Base-by-base conservation (phyloP, 92 coral and sea anemone species). In the Diadumene lineata region DNA sequence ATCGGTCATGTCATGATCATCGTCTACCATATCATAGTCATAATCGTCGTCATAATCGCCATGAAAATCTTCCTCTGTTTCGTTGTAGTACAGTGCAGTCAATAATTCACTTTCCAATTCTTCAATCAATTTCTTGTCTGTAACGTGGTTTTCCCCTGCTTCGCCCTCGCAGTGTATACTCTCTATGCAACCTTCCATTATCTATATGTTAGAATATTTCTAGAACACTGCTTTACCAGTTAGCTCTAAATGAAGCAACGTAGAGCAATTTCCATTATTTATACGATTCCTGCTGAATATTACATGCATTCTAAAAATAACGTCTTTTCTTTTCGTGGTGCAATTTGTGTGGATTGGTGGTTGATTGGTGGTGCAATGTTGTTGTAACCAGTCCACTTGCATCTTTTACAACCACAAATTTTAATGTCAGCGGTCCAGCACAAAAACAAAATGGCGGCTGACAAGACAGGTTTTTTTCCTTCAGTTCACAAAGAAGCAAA, bases 261-360 rank as follows among this genome's bases (percentile, higher is more conserved):
- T n/a, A n/a, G n/a, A n/a, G n/a, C n/a, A n/a, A n/a, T n/a, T n/a
- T n/a, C n/a, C n/a, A n/a, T 10, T 76, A 76, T 76, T 64, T 76
- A 76, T 73, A 72, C 50, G 33, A 24, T 2, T 76, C 28, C 7
- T 18, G 0, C 31, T 1, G 9, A 65, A 56, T 34, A 58, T 78
- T 67, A 78, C 82, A 10, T 22, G 25, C 31, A 6, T 78, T 10
- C 82, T 44, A 78, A 24, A 78, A 67, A 78, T 78, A 78, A 32
- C 48, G 44, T 51, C 79, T 15, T 22, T 56, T 56, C 62, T 56
- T 56, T 10, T 56, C 22, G 62, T 72, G 68, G 33, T 25, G 38
- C 50, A 21, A 22, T n/a, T 0, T 76, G 11, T 23, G 1, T 73
- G 57, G 23, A 62, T 75, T 75, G 81, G 81, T 75, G 81, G 73